A percentile compares a stretch with the other conserved stretches of the same genome.
Evolutionary conservation across 2,113 vertebrate species (phyloP).

Genomic region (Tragelaphus scriptus): DNA sequence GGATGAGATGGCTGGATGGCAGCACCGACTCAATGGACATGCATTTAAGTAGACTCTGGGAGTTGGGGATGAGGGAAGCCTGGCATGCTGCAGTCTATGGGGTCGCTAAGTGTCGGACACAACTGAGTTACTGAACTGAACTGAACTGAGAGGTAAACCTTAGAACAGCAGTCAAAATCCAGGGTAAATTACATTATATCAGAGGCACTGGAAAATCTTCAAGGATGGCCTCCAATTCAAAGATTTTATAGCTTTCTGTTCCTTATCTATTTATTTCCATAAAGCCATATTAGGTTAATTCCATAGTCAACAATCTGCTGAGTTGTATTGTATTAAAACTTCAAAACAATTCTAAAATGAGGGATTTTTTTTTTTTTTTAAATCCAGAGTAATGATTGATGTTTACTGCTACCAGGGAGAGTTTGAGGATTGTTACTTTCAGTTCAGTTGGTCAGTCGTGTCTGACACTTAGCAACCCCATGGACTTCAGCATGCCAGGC

Average conservation of each 20-base stretch:
- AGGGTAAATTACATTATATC: neutral
- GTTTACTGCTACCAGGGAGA: neutral
- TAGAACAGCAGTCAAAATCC: neutral
- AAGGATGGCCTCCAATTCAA: neutral
- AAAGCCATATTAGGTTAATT: neutral
- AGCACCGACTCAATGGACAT: neutral
- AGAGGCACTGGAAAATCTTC: neutral
- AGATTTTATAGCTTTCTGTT: constrained; percentile 19
- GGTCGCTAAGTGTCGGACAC: fast-evolving
- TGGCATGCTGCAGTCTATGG: neutral
- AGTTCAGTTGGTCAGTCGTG: neutral
- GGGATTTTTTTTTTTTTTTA: neutral
- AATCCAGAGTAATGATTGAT: neutral
- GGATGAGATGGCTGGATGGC: neutral
- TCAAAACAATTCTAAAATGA: neutral
- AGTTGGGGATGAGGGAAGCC: neutral
- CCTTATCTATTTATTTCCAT: neutral
- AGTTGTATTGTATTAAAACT: neutral
- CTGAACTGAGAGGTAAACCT: neutral
- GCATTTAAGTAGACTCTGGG: neutral
- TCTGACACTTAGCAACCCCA: fast-evolving
- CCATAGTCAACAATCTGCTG: neutral
- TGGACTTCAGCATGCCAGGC: neutral
- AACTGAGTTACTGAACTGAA: neutral
- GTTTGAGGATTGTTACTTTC: neutral